Percentiles rank a stretch among this genome's conserved stretches.
phyloP scores from a whole-genome alignment of 1,140 invertebrate species.

The Branchinecta lindahli region DNA sequence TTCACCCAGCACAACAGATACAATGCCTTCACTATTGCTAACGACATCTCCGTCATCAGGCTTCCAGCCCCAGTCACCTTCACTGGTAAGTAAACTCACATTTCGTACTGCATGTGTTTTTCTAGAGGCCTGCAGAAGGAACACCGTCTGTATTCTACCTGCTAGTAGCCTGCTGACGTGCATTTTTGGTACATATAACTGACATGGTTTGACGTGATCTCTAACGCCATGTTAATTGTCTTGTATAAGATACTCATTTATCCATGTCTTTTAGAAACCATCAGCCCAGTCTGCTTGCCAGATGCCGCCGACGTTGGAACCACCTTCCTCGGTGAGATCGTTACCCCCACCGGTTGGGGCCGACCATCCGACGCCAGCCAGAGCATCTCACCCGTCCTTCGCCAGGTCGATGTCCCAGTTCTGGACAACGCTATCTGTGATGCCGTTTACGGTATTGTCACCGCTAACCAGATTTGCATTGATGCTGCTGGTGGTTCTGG shows the following conservation, averaged over 20 bases:
- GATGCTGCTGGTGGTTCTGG: constrained; percentile 18
- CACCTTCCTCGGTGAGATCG: constrained; percentile 31
- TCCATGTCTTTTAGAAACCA: constrained; percentile 25
- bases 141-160: no score
- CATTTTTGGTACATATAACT: no score
- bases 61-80: constrained; percentile 34
- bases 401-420: constrained; percentile 17
- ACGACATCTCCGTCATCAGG: constrained; percentile 41
- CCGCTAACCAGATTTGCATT: constrained; percentile 14
- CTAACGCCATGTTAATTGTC: no score
- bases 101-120: neutral
- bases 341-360: constrained; percentile 30
- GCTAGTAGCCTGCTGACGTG: no score
- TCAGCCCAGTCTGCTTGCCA: constrained; percentile 34
- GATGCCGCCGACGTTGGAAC: constrained; percentile 24
- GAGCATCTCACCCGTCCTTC: neutral
- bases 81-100: constrained; percentile 28
- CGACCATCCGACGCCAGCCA: constrained; percentile 19
- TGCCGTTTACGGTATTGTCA: constrained; percentile 18
- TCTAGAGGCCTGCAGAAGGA: no score
- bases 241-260: no score
- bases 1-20: constrained; percentile 36
- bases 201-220: no score
- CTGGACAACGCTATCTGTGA: constrained; percentile 17
- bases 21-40: constrained; percentile 31